A percentile compares a stretch with the other conserved stretches of the same genome.
Conservation (phyloP, 2,888 invertebrate genomes). For the Lamellibrachia columna region DNA sequence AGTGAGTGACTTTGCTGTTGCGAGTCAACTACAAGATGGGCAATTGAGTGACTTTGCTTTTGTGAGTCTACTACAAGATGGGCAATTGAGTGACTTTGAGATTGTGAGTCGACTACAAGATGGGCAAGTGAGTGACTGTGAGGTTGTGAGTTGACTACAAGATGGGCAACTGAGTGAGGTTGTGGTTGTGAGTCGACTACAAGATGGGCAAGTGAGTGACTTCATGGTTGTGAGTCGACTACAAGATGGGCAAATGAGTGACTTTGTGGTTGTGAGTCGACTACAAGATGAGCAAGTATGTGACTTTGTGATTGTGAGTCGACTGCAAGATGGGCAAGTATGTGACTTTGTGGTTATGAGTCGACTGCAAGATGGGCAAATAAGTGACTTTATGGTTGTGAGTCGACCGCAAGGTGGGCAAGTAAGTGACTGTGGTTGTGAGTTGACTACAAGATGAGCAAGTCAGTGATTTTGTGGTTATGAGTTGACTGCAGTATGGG, state of each 20-base stretch:
- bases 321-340: too few relatives aligned
- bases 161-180: background rate
- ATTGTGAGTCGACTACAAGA: too few relatives aligned
- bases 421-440: background rate
- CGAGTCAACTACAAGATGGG: constrained; percentile 72
- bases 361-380: background rate
- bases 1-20: background rate
- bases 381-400: background rate
- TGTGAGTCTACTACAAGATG: background rate
- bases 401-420: too few relatives aligned
- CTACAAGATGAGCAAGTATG: too few relatives aligned
- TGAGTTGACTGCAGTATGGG: background rate
- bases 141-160: too few relatives aligned
- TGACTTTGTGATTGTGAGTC: constrained; percentile 68
- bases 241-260: background rate
- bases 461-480: background rate
- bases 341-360: too few relatives aligned
- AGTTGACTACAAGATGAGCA: background rate
- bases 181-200: too few relatives aligned
- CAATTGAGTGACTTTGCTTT: constrained; percentile 71
- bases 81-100: background rate
- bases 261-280: too few relatives aligned
- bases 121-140: too few relatives aligned
- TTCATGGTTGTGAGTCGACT: too few relatives aligned
- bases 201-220: background rate